Conservation (phyloP, 2,113 vertebrate genomes). For the Paramisgurnus dabryanus region DNA sequence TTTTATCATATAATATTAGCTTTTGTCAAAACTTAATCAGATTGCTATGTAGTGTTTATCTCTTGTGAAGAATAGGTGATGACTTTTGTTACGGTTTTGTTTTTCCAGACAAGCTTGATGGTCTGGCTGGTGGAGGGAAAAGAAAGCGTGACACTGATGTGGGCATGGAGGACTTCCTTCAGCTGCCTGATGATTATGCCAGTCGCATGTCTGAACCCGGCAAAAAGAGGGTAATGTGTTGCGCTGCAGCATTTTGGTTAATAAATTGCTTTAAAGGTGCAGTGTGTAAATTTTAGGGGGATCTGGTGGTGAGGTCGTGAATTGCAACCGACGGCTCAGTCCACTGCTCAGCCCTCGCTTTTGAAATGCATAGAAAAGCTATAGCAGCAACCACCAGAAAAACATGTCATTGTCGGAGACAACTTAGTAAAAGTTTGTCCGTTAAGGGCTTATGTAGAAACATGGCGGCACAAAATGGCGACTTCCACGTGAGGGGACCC, state of each 20-base stretch:
- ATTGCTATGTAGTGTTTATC: background rate
- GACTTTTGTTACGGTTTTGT: conserved; percentile 71
- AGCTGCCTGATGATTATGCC: conserved; percentile 97
- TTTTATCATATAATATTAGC: background rate
- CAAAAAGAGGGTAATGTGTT: conserved; percentile 89
- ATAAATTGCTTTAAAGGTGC: too few relatives aligned
- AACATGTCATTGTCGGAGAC: too few relatives aligned
- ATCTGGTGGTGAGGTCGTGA: too few relatives aligned
- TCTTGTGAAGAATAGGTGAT: background rate
- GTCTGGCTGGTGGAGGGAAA: conserved; percentile 88
- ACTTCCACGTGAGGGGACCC: too few relatives aligned
- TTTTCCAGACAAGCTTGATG: conserved; percentile 94
- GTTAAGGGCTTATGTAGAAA: too few relatives aligned
- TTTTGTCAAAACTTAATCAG: background rate
- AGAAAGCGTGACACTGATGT: conserved; percentile 89
- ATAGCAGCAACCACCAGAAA: too few relatives aligned
- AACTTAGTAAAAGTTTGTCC: too few relatives aligned
- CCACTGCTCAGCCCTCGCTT: too few relatives aligned
- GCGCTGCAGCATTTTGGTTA: background rate
- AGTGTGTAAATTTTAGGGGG: too few relatives aligned
- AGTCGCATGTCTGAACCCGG: conserved; percentile 93
- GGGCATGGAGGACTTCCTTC: conserved; percentile 94
- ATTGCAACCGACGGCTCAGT: too few relatives aligned
- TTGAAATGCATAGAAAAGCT: too few relatives aligned
- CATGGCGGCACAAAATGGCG: too few relatives aligned